Base-by-base conservation (phyloP, 2,113 vertebrate genomes). In the Poecile atricapillus region DNA sequence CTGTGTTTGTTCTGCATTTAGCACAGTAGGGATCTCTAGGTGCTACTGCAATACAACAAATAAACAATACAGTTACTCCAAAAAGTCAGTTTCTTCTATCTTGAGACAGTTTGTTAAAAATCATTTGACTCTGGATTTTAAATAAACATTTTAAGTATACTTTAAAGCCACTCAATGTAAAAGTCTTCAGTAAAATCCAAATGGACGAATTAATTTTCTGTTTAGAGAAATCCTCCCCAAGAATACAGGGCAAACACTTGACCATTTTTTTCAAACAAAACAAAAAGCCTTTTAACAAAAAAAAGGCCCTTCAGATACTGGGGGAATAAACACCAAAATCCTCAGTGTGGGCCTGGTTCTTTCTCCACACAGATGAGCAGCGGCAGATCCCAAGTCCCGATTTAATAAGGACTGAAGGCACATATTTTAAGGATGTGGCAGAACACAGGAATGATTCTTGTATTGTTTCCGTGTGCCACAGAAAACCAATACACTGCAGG, bases 1-100 rank as follows among this genome's bases (percentile, higher is more conserved):
- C 19, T 52, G 43, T 65, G 85, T 93, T 80, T 92, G 93, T 96
- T 96, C 87, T 13, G 60, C 94, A 95, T 93, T 89, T 94, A 96
- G 92, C 93, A 93, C 93, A 92, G 79, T 73, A 75, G 90, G 85
- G 73, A 88, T 92, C 73, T 96, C 90, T 73, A 95, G 95, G 95
- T 96, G 90, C 94, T 96, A 94, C 88, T 87, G 92, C 93, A 95
- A 95, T 96, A 89, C 93, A 55, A 89, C 58, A 59, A 97, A 96
- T 96, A 96, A 96, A 96, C 91, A 90, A 96, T 93, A 95, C 83
- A 86, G 80, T 92, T 95, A 93, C 94, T 97, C 96, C 93, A 89
- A 78, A 92, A 83, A 73, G 73, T 92, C 92, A 10, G 83, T 93
- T 95, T 94, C 79, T 94, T 95, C 90, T 97, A 10, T 93, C 92